Evolutionary conservation across 2,797 vertebrate species (phyloP).

Genomic region (Karalla daura): DNA sequence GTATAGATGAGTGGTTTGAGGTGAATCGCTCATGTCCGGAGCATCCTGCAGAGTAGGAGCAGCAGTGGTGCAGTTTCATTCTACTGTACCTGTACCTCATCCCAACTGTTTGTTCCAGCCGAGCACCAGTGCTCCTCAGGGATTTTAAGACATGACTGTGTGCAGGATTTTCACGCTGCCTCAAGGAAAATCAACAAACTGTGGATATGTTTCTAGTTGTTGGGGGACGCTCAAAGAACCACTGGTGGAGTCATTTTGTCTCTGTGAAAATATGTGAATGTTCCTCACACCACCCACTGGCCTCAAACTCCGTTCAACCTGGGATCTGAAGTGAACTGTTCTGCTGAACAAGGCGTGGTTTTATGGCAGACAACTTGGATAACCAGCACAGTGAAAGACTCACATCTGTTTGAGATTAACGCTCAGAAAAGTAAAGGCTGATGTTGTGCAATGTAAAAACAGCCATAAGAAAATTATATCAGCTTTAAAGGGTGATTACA

Average conservation of each 20-base stretch:
- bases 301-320: conserved; percentile 27
- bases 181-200: conserved; percentile 31
- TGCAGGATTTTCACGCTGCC: conserved; percentile 49
- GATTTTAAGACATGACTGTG: conserved; percentile 59
- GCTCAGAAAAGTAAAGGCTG: conserved; percentile 37
- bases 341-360: conserved; percentile 29
- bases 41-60: conserved; percentile 91
- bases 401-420: conserved; percentile 31
- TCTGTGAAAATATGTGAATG: conserved; percentile 58
- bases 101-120: conserved; percentile 56
- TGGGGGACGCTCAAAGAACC: conserved; percentile 51
- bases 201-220: conserved; percentile 19
- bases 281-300: conserved; percentile 52
- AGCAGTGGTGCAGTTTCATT: conserved; percentile 19
- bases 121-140: conserved; percentile 69
- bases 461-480: conserved; percentile 58
- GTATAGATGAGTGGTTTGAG: conserved; percentile 98
- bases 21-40: conserved; percentile 98
- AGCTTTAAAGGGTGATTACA: conserved; percentile 75
- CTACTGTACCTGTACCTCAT: conserved; percentile 51
- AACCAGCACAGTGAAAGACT: conserved; percentile 6
- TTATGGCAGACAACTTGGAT: conserved; percentile 37
- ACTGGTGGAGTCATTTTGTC: conserved; percentile 49
- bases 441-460: conserved; percentile 73
- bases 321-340: conserved; percentile 34